Evolutionary conservation across 2,113 vertebrate species (phyloP).

Genomic region (Festucalex cinctus): DNA sequence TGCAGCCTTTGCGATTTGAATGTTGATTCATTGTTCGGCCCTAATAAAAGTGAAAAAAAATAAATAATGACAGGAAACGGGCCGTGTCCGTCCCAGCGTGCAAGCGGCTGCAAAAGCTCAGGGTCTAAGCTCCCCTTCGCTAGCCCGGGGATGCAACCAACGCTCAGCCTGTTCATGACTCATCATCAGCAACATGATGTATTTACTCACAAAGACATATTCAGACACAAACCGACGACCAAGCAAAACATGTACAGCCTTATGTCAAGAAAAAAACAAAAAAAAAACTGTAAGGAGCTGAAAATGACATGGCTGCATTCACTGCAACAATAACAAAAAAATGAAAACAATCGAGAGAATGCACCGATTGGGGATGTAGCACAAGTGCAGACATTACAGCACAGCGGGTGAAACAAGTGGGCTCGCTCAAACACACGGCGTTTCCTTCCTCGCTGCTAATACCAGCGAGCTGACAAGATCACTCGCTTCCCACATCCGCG

Average conservation of each 20-base stretch:
- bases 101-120: conserved; percentile 27
- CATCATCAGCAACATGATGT: conserved; percentile 52
- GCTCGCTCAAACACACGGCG: neutral
- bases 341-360: conserved; percentile 20
- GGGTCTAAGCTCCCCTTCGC: conserved; percentile 31
- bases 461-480: neutral
- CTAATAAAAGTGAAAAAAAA: too few relatives aligned
- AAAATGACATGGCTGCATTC: conserved; percentile 30
- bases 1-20: too few relatives aligned
- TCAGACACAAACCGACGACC: conserved; percentile 18
- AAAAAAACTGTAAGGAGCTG: conserved; percentile 24
- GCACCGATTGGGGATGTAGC: conserved; percentile 7
- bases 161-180: conserved; percentile 56
- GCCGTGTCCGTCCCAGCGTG: conserved; percentile 32
- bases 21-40: too few relatives aligned
- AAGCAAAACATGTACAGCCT: conserved; percentile 32
- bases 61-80: too few relatives aligned
- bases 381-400: conserved; percentile 3
- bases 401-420: conserved; percentile 15
- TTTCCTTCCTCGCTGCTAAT: neutral
- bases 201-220: conserved; percentile 34
- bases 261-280: conserved; percentile 27
- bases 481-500: neutral
- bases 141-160: conserved; percentile 34
- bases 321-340: conserved; percentile 8